Percentiles rank a stretch among this genome's conserved stretches.
Conservation (phyloP, 2,113 vertebrate genomes). For the Aldabrachelys gigantea region DNA sequence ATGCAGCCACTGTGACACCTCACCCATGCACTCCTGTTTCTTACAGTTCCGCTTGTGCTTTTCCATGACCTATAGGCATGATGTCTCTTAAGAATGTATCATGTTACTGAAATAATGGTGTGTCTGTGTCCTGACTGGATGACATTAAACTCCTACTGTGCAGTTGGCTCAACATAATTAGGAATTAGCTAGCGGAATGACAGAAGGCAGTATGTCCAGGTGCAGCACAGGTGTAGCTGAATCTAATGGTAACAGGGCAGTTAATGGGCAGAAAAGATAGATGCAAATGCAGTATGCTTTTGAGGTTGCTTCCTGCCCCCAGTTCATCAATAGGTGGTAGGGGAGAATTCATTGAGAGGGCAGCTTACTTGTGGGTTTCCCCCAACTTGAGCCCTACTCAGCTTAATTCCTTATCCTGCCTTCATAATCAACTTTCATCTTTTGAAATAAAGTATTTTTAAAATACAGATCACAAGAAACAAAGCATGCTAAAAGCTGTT, state of each 20-base stretch:
- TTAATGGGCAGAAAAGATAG: neutral
- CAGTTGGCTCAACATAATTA: neutral
- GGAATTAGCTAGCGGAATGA: neutral
- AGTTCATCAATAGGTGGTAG: neutral
- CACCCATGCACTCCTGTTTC: fast-evolving
- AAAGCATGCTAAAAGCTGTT: conserved; percentile 18
- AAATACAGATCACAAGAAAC: conserved; percentile 28
- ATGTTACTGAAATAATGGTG: neutral
- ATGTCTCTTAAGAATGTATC: neutral
- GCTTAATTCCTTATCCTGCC: neutral
- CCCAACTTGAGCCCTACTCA: neutral
- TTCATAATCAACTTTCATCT: neutral
- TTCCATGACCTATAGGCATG: neutral
- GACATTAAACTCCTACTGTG: neutral
- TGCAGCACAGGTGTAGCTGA: neutral
- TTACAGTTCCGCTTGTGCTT: neutral
- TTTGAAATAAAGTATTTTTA: neutral
- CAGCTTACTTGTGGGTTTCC: neutral
- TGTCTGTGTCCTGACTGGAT: neutral
- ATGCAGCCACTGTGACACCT: neutral
- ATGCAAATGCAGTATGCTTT: neutral
- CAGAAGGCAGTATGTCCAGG: neutral
- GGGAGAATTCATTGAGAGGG: neutral
- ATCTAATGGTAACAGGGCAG: neutral
- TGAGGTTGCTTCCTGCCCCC: neutral